A percentile compares a stretch with the other conserved stretches of the same genome.
These are phyloP conservation scores for Clinocottus analis DNA, from an alignment of 2,113 vertebrate species.

Conservation along the genomic window DNA sequence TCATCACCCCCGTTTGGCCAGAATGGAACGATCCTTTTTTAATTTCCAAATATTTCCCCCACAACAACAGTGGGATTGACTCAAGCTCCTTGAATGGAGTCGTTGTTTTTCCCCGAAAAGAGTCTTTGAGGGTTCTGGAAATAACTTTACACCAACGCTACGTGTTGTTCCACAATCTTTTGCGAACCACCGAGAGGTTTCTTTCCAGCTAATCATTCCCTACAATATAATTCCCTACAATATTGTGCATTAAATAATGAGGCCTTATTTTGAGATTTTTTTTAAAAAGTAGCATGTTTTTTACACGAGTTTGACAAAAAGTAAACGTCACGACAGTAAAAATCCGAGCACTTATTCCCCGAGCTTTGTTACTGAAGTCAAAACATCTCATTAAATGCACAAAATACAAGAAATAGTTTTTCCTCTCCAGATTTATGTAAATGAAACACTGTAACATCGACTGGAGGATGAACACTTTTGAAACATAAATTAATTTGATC, in stretches of 20 bases:
- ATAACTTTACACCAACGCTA: no score
- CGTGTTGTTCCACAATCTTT: no score
- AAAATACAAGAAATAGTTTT: constrained; percentile 16
- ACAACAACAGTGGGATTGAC: no score
- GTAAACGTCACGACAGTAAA: background rate
- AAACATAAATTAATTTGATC: constrained; percentile 43
- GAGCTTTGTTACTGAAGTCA: background rate
- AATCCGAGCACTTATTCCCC: background rate
- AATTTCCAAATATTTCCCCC: no score
- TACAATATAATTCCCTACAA: background rate
- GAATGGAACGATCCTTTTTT: no score
- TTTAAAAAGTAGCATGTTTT: background rate
- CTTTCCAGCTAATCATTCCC: background rate
- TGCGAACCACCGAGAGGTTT: background rate
- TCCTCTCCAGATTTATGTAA: constrained; percentile 48
- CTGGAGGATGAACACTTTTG: constrained; percentile 34
- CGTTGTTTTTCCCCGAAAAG: no score
- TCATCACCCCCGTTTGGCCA: no score
- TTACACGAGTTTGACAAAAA: background rate
- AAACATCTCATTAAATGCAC: constrained; percentile 20
- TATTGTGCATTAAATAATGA: background rate
- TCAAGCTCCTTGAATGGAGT: no score
- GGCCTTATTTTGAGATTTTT: background rate
- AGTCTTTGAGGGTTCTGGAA: no score
- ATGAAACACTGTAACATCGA: constrained; percentile 40